Base-by-base conservation (phyloP, 2,113 vertebrate genomes). In the Delphinus delphis region DNA sequence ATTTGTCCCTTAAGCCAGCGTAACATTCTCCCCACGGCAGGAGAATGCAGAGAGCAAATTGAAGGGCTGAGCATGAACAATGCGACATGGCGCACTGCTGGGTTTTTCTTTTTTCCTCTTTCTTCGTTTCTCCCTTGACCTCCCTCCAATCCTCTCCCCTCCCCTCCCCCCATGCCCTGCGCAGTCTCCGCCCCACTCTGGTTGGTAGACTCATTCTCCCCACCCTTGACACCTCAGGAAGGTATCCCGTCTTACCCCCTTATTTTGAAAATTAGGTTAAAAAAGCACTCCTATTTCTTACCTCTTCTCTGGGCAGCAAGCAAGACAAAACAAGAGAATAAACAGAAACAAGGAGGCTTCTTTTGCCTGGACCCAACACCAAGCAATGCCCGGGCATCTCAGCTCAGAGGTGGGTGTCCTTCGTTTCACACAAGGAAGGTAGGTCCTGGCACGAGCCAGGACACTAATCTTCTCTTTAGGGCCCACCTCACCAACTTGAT, bases 1-100 rank as follows among this genome's bases (percentile, higher is more conserved):
- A 99, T 99, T 99, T 99, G 99, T 99, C 99, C 99, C 99, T 99
- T 99, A 99, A 99, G 99, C 99, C 99, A 99, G 99, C 99, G 99
- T 99, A 99, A 99, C 99, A 99, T 99, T 99, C 99, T 99, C 99
- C 99, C 99, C 99, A 98, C 98, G 99, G 99, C 99, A 99, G 99
- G 99, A 99, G 99, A 99, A 99, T 99, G 99, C 99, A 99, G 99
- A 99, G 99, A 99, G 99, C 99, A 99, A 99, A 99, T 99, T 99
- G 99, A 99, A 99, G 99, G 99, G 99, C 99, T 99, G 99, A 99
- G 99, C 99, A 99, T 99, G 99, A 99, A 99, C 99, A 99, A 99
- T 99, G 99, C 99, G 99, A 99, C 99, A 99, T 99, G 99, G 99
- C 99, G 99, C 99, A 99, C 99, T 99, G 99, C 99, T 99, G 99